These are phyloP conservation scores for Eudemis profundana DNA, from an alignment of 2,888 invertebrate species.

Conservation along the genomic window DNA sequence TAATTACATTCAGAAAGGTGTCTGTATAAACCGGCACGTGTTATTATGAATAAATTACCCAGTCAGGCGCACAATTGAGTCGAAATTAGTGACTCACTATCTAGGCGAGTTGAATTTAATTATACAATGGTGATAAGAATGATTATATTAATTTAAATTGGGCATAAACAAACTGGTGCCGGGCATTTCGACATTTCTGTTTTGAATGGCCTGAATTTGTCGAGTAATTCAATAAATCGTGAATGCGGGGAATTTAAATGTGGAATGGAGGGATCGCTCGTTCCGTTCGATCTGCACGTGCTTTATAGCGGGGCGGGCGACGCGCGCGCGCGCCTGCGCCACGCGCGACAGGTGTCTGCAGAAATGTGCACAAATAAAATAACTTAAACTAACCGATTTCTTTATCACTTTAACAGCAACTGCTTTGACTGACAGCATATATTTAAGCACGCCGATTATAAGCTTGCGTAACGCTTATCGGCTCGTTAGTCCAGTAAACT, in stretches of 20 bases:
- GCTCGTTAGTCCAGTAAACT: conserved; percentile 33
- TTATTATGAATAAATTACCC: conserved; percentile 35
- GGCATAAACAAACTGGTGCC: conserved; percentile 33
- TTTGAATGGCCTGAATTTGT: conserved; percentile 28
- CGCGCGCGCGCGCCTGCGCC: conserved; percentile 53
- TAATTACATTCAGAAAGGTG: conserved; percentile 39
- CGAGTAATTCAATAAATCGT: conserved; percentile 28
- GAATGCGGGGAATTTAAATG: conserved; percentile 55
- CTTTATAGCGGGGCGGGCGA: conserved; percentile 49
- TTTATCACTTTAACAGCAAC: not conserved
- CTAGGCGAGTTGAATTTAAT: conserved; percentile 30
- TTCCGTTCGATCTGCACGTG: conserved; percentile 60
- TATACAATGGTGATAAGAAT: conserved; percentile 39
- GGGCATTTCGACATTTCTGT: conserved; percentile 36
- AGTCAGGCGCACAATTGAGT: conserved; percentile 32
- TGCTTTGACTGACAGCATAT: conserved; percentile 15
- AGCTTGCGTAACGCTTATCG: conserved; percentile 7
- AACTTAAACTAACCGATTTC: conserved; percentile 4
- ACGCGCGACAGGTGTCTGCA: conserved; percentile 60
- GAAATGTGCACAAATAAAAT: conserved; percentile 53
- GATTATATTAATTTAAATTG: conserved; percentile 42
- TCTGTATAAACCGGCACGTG: conserved; percentile 30
- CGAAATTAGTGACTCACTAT: conserved; percentile 36
- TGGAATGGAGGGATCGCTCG: conserved; percentile 54
- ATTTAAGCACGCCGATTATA: conserved; percentile 23